Base-by-base conservation (phyloP, 1,140 invertebrate genomes). In the Cephus cinctus region DNA sequence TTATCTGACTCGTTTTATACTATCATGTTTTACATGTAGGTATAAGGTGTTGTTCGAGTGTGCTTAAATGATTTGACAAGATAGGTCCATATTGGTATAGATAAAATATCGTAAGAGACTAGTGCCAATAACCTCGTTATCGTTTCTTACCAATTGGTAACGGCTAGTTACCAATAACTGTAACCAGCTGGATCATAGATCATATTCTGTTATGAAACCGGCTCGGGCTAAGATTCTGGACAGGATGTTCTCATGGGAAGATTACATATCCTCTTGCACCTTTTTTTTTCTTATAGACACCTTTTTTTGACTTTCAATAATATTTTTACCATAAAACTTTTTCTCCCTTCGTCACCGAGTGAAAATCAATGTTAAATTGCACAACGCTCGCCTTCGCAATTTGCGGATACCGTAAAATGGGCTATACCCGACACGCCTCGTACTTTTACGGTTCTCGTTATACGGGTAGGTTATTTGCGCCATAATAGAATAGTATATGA, bases 151-250 rank as follows among this genome's bases (percentile, higher is more conserved):
- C 65, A 59, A 69, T 69, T 62, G 61, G 59, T 59, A 63, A 66
- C 57, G 58, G 61, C 60, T 61, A 58, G 58, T 53, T 61, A 56
- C 46, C 56, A 41, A 48, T 70, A 68, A 69, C 68, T 68, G 66
- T 71, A 69, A 68, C 65, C 62, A 62, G 60, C 69, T 69, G 61
- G 62, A 65, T 67, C 50, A 58, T 59, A 62, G 59, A 69, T 71
- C 65, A 62, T 58, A 52, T 27, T 27, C 38, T 54, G 60, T 54
- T 51, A 30, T 55, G 46, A 56, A 57, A 61, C 48, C 57, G 43
- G 64, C 64, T 61, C 44, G 32, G 22, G 57, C 50, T 52, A 49
- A 8, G 25, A 68, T 56, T 47, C 48, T 22, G 43, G 40, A 57
- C 61, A 63, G 59, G 57, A 66, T 63, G 59, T 71, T 68, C 67